Percentiles rank a stretch among this genome's conserved stretches.
These are phyloP conservation scores for Lasiurus cinereus DNA, from an alignment of 2,113 vertebrate species.

Conservation along the genomic window DNA sequence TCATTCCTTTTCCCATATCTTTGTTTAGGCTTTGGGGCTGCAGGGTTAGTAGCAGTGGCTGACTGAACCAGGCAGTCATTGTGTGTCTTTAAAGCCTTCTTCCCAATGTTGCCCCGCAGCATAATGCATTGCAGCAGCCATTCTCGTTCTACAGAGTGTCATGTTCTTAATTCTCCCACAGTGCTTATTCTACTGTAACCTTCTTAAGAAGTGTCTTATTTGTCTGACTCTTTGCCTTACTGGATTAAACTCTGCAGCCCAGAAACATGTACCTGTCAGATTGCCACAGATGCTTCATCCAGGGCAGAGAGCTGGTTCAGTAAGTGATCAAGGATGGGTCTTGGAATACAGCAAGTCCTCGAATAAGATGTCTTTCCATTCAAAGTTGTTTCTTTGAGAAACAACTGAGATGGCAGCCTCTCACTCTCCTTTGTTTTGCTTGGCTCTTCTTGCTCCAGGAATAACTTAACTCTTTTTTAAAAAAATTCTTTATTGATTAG, in stretches of 20 bases:
- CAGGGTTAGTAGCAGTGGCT: not conserved
- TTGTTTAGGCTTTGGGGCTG: not conserved
- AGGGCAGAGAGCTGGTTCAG: not conserved
- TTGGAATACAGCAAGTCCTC: not conserved
- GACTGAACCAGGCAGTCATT: not conserved
- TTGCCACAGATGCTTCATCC: not conserved
- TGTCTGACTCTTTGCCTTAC: not conserved
- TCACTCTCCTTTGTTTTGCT: no score
- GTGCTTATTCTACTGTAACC: not conserved
- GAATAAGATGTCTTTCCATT: not conserved
- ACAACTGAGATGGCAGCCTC: not conserved
- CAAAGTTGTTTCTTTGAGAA: no score
- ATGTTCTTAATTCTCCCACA: constrained; percentile 1
- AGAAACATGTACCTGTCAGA: not conserved
- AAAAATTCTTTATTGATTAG: no score
- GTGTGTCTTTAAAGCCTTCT: constrained; percentile 1
- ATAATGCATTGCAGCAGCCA: no score
- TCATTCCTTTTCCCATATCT: constrained; percentile 14
- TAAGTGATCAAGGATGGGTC: not conserved
- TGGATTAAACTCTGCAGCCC: not conserved
- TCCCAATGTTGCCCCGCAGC: not conserved
- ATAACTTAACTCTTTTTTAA: no score
- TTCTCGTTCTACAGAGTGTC: not conserved
- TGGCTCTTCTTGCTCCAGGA: no score
- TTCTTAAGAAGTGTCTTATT: not conserved